Base-by-base conservation (phyloP, 2,888 invertebrate species). In the Slavum lentiscoides region DNA sequence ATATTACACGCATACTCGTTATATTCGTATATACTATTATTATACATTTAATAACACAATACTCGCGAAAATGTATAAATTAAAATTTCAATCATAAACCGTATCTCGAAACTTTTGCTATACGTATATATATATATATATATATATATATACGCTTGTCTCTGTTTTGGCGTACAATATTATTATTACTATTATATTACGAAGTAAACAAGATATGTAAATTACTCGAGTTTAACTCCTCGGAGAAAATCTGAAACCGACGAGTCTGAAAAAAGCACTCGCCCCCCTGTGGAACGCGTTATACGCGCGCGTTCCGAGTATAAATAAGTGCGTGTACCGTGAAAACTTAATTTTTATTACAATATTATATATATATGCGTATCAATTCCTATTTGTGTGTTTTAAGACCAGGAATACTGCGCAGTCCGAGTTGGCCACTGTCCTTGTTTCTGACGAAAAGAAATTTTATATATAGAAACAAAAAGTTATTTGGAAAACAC, bases 181-280 rank as follows among this genome's bases (percentile, higher is more conserved):
- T 53, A 53, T 53, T 59, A 58, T 37, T 39, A 39, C 7, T 9
- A 43, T n/a, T 39, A 67, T 59, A 43, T 17, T 17, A 43, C 15
- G 43, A 43, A 43, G 43, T 59, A 59, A 72, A 72, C 59, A 43
- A 43, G 39, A 72, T 59, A 72, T 59, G 59, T n/a, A 67, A 49
- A 67, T 67, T 67, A 23, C 7, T 15, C 15, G 8, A 67, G 21
- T 67, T 49, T 15, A 11, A 67, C 21, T 67, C 67, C 49, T 43
- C 0, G 49, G 67, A 67, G 49, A 67, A 11, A 11, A 49, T 66
- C 39, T 21, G 66, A 43, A 21, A 7, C 49, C 49, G 67, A 49
- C 49, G 17, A 21, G 17, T n/a, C 1, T 15, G n/a, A 23, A 49
- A 49, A 49, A 67, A 53, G 4, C 30, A 53, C 53, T 43, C 43